Base-by-base conservation (phyloP, 37 sponge, comb jelly and placozoan species). In the Halisarca cf. caerulea region DNA sequence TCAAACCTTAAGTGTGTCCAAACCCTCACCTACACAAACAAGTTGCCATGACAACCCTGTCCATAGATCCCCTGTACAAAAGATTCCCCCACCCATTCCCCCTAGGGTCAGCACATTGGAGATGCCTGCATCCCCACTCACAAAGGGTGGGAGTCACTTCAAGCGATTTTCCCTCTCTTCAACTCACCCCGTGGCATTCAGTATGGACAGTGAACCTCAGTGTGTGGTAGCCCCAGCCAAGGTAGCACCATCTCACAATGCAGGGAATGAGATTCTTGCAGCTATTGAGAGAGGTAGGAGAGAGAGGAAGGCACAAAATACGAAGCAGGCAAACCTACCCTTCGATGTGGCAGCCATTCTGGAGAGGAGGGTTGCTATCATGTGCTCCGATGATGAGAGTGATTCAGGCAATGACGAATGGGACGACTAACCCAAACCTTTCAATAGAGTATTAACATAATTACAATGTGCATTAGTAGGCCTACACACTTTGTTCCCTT, bases 291-390 rank as follows among this genome's bases (percentile, higher is more conserved):
- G 61, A 33, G 89, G 85, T 21, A 71, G 80, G 18, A 84, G 84
- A 42, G 60, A 72, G 23, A 79, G 61, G 32, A 78, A 83, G 57
- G 84, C 32, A 27, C 62, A 74, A 40, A 45, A 41, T 28, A 27
- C 58, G 78, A 71, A 58, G 61, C 34, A 59, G 34, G 28, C 2
- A 7, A 20, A 8, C 8, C 21, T 21, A 20, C 79, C 89, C 8
- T 89, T 79, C 85, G 89, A 89, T 34, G 89, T 89, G 81, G 89
- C 89, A 25, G 89, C 89, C 81, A 89, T 89, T n/a, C 59, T 89
- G 81, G 85, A 89, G 64, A 77, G 89, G 2, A 59, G 82, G 15
- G 18, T 33, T 0, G 88, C 59, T 0, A n/a, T 74, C 24, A 35
- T 83, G 32, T 34, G 72, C 0, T 78, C 64, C 11, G 83, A 81